Conservation (phyloP, 2,797 vertebrate genomes). For the Aselliscus stoliczkanus region DNA sequence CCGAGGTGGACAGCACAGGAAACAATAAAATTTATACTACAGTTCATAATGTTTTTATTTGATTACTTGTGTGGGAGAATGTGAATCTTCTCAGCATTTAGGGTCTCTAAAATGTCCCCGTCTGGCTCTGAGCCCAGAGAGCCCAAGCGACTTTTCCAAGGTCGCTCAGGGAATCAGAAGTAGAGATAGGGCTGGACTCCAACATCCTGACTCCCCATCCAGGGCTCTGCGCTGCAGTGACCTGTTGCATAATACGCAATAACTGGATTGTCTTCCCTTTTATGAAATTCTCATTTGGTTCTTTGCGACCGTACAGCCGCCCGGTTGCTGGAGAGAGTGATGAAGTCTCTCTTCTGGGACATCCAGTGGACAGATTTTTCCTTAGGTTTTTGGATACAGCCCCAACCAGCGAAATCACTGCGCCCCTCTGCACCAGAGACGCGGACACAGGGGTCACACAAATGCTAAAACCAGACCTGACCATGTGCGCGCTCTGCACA, state of each 20-base stretch:
- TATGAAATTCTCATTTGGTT: constrained; percentile 57
- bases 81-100: background rate
- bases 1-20: background rate
- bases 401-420: background rate
- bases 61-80: background rate
- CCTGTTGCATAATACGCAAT: constrained; percentile 56
- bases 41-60: constrained; percentile 38
- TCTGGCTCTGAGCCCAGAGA: background rate
- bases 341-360: constrained; percentile 24
- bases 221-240: constrained; percentile 3
- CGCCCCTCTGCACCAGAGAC: background rate
- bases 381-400: constrained; percentile 29
- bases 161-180: background rate
- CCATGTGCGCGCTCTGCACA: background rate
- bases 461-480: background rate
- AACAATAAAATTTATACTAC: constrained; percentile 45
- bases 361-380: constrained; percentile 10
- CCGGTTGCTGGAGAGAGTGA: constrained; percentile 16
- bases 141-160: background rate
- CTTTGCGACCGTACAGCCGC: constrained; percentile 20
- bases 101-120: background rate
- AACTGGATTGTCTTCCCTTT: constrained; percentile 45
- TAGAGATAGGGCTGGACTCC: background rate
- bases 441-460: background rate
- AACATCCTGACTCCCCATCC: background rate